These are phyloP conservation scores for Chrysaora quinquecirrha DNA, from an alignment of 30 jellyfish, hydroid and myxozoan genomes.

Conservation along the genomic window DNA sequence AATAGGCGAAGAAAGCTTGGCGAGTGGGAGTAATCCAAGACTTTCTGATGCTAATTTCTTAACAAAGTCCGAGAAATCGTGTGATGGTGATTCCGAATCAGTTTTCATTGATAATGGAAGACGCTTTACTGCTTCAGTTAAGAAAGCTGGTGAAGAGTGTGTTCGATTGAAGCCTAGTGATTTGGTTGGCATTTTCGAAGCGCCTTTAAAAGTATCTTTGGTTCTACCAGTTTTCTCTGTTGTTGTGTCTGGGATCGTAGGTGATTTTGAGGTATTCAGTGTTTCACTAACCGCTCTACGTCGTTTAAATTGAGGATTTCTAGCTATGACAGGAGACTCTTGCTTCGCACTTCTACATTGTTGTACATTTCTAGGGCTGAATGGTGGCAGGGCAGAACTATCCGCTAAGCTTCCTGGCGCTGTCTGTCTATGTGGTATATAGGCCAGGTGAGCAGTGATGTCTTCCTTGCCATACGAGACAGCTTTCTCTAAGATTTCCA, in stretches of 20 bases:
- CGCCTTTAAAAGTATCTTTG: neutral
- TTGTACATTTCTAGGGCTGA: constrained; percentile 1
- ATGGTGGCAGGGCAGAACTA: neutral
- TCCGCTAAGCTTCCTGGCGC: constrained; percentile 12
- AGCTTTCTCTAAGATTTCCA: neutral
- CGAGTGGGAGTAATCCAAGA: constrained; percentile 55
- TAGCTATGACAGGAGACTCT: neutral
- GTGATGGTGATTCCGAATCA: constrained; percentile 31
- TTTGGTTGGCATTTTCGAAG: neutral
- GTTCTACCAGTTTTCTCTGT: neutral
- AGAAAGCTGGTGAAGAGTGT: constrained; percentile 88
- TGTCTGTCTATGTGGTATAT: neutral
- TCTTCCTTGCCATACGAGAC: neutral
- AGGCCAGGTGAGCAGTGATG: neutral
- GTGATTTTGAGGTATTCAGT: neutral
- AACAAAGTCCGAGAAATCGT: constrained; percentile 64
- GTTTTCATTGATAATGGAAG: constrained; percentile 68
- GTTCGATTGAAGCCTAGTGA: constrained; percentile 34
- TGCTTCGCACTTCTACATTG: neutral
- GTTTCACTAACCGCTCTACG: constrained; percentile 50
- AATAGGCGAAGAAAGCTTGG: constrained; percentile 88
- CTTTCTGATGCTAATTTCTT: constrained; percentile 75
- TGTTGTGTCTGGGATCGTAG: too few relatives aligned
- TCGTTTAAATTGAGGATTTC: neutral
- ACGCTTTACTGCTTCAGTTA: constrained; percentile 79